phyloP scores from a whole-genome alignment of 2,888 invertebrate genomes.

The Phytoseiulus persimilis region DNA sequence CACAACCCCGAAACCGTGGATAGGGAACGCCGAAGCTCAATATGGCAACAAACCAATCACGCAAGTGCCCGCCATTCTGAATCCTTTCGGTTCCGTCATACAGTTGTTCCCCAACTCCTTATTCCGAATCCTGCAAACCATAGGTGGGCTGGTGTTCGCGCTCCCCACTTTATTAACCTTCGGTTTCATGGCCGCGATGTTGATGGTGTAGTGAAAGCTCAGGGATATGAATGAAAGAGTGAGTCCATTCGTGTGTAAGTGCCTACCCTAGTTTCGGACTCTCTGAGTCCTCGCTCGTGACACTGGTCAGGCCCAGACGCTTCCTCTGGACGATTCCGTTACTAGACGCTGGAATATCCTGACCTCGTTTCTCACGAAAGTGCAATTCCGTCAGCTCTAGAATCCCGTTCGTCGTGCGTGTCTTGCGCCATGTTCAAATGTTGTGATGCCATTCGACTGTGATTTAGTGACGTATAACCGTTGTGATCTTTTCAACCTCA shows the following conservation, averaged over 20 bases:
- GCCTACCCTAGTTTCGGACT: background rate
- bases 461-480: background rate
- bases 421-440: background rate
- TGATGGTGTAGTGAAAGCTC: constrained; percentile 18
- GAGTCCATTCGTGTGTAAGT: background rate
- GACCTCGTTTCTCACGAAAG: background rate
- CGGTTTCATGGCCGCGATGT: constrained; percentile 22
- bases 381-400: background rate
- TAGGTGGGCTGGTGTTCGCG: constrained; percentile 22
- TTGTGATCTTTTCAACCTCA: background rate
- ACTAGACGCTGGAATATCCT: background rate
- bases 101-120: constrained; percentile 30
- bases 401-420: background rate
- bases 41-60: constrained; percentile 16
- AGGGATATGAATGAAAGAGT: background rate
- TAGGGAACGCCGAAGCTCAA: constrained; percentile 9
- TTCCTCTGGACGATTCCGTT: no score
- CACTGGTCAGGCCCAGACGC: no score
- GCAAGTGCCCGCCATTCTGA: constrained; percentile 27
- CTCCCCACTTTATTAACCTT: constrained; percentile 10
- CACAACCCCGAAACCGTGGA: constrained; percentile 9
- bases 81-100: constrained; percentile 6
- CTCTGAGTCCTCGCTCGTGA: no score
- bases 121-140: constrained; percentile 8
- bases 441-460: background rate